Percentiles rank a stretch among this genome's conserved stretches.
These are phyloP conservation scores for Odobenus rosmarus DNA, from an alignment of 2,113 vertebrate species.

Conservation along the genomic window DNA sequence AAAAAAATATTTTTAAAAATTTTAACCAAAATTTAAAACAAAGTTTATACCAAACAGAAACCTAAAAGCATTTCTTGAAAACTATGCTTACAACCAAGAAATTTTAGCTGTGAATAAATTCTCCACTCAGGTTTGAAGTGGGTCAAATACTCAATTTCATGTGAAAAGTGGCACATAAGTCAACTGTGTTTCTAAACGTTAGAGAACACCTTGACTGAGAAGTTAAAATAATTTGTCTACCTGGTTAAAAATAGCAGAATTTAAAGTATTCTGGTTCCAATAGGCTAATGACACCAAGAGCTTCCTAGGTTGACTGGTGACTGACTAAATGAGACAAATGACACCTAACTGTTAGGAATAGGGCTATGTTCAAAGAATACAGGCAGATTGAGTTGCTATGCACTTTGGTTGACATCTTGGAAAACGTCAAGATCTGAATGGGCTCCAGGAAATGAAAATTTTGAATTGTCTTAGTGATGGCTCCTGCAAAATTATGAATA, in stretches of 20 bases:
- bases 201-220: background rate
- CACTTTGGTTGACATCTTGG: background rate
- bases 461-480: background rate
- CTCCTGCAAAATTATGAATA: background rate
- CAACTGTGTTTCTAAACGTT: background rate
- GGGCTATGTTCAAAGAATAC: background rate
- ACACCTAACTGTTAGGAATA: background rate
- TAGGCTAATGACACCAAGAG: background rate
- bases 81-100: constrained; percentile 33
- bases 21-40: constrained; percentile 48
- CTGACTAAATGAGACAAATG: background rate
- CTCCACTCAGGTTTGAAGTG: background rate
- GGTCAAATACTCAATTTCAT: background rate
- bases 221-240: background rate
- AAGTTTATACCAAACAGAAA: constrained; percentile 34
- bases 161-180: background rate
- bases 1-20: background rate
- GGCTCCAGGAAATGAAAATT: background rate
- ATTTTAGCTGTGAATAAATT: background rate
- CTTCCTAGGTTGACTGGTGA: background rate
- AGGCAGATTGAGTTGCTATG: background rate
- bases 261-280: background rate
- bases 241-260: background rate
- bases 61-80: constrained; percentile 19
- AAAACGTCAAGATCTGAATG: background rate